Evolutionary conservation across 2,888 invertebrate genomes (phyloP).

Genomic region (Cenopis cana): DNA sequence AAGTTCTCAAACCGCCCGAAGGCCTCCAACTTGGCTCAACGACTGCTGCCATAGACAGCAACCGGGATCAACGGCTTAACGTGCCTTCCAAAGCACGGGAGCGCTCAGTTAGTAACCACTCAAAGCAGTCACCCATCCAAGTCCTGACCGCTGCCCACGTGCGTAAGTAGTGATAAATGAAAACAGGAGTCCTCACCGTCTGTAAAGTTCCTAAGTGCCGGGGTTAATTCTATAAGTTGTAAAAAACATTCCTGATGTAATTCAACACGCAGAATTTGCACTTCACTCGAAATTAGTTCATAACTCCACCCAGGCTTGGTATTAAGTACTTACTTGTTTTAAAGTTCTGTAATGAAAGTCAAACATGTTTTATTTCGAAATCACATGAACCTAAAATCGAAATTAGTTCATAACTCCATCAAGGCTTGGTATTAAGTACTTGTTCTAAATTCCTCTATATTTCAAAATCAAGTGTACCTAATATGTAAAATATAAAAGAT

Average conservation of each 20-base stretch:
- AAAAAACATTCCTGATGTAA: slow-evolving; percentile 45
- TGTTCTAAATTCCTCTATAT: neutral
- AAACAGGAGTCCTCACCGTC: slow-evolving; percentile 45
- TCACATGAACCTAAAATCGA: no score
- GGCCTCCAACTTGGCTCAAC: no score
- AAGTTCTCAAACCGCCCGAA: no score
- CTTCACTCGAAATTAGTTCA: slow-evolving; percentile 9
- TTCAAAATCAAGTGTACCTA: neutral
- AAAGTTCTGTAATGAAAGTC: neutral
- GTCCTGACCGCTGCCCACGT: no score
- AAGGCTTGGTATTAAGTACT: neutral
- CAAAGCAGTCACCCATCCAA: no score
- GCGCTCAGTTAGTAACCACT: no score
- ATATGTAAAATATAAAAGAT: no score
- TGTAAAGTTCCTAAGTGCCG: slow-evolving; percentile 51
- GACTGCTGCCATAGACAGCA: no score
- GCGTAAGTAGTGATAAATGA: neutral
- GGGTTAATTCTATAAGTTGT: slow-evolving; percentile 49
- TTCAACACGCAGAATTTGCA: slow-evolving; percentile 38
- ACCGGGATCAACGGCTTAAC: no score
- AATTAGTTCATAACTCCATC: slow-evolving; percentile 6
- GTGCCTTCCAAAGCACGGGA: no score
- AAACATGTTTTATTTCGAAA: neutral
- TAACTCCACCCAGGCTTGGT: neutral
- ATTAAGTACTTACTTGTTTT: neutral